A percentile compares a stretch with the other conserved stretches of the same genome.
These are phyloP conservation scores for Archips xylosteana DNA, from an alignment of 2,888 invertebrate species.

Conservation along the genomic window DNA sequence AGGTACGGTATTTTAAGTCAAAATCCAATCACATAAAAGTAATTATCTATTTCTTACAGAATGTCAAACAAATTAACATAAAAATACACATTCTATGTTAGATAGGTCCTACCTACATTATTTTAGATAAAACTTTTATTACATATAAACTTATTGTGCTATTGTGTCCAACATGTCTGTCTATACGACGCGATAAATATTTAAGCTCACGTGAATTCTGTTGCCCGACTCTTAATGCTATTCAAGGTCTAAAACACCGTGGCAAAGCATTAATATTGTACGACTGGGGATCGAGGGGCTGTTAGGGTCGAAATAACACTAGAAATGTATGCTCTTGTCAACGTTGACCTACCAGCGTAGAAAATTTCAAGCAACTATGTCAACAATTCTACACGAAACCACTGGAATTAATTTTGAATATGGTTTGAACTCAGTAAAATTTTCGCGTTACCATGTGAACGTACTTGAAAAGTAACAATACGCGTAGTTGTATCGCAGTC, in stretches of 20 bases:
- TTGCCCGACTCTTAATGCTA: constrained; percentile 61
- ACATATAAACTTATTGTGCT: constrained; percentile 27
- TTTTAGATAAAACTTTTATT: background rate
- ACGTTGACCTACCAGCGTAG: constrained; percentile 21
- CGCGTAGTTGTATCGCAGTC: constrained; percentile 59
- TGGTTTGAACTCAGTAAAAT: background rate
- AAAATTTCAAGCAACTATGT: constrained; percentile 17
- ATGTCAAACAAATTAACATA: background rate
- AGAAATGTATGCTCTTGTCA: constrained; percentile 31
- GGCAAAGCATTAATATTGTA: constrained; percentile 49
- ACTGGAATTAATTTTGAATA: background rate
- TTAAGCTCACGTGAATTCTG: constrained; percentile 62
- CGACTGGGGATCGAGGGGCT: constrained; percentile 31
- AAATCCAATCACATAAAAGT: too few species aligned
- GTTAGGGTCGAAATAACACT: constrained; percentile 39
- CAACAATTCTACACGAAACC: constrained; percentile 11
- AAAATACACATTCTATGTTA: background rate
- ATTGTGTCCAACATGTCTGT: constrained; percentile 45
- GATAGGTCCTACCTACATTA: background rate
- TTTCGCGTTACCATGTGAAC: constrained; percentile 49
- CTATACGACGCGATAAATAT: constrained; percentile 59
- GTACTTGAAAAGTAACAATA: constrained; percentile 27
- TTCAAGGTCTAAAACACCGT: constrained; percentile 53
- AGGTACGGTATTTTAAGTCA: too few species aligned
- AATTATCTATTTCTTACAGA: too few species aligned